Evolutionary conservation across 2,888 invertebrate species (phyloP).

Genomic region (Pilophorus perplexus): DNA sequence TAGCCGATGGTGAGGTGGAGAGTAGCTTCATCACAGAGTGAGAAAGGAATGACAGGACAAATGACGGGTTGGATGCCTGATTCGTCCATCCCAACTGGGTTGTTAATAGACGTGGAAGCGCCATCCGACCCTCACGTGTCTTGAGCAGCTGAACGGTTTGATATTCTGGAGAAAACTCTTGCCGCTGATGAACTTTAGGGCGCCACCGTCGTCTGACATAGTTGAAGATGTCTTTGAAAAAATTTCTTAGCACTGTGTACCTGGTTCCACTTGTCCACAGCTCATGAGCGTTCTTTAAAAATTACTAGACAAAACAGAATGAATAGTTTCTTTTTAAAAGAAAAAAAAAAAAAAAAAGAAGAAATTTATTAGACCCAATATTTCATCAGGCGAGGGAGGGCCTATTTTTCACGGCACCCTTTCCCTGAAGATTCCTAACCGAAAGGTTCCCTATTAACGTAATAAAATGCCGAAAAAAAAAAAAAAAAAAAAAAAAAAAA

Average conservation of each 20-base stretch:
- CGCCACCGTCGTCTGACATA: too few relatives aligned
- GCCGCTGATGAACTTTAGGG: too few relatives aligned
- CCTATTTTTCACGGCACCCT: constrained; percentile 11
- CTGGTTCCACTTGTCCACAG: too few relatives aligned
- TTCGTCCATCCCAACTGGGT: background rate
- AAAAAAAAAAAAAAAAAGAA: constrained; percentile 1
- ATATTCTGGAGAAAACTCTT: too few relatives aligned
- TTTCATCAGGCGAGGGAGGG: background rate
- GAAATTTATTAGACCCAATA: constrained; percentile 11
- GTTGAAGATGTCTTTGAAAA: too few relatives aligned
- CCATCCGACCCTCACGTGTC: too few relatives aligned
- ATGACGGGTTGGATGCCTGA: constrained; percentile 23
- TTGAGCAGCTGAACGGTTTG: too few relatives aligned
- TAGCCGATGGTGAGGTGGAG: background rate
- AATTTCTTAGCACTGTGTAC: too few relatives aligned
- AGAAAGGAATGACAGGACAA: constrained; percentile 18
- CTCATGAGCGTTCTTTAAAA: too few relatives aligned
- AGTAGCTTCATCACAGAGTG: constrained; percentile 13
- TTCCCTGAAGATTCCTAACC: background rate
- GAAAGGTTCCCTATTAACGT: constrained; percentile 12
- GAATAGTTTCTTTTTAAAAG: too few relatives aligned
- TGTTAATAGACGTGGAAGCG: constrained; percentile 18
- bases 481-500: too few relatives aligned
- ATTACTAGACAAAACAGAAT: too few relatives aligned
- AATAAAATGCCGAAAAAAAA: constrained; percentile 19